Evolutionary conservation across 2,888 invertebrate species (phyloP).

Genomic region (Pammene aurita): DNA sequence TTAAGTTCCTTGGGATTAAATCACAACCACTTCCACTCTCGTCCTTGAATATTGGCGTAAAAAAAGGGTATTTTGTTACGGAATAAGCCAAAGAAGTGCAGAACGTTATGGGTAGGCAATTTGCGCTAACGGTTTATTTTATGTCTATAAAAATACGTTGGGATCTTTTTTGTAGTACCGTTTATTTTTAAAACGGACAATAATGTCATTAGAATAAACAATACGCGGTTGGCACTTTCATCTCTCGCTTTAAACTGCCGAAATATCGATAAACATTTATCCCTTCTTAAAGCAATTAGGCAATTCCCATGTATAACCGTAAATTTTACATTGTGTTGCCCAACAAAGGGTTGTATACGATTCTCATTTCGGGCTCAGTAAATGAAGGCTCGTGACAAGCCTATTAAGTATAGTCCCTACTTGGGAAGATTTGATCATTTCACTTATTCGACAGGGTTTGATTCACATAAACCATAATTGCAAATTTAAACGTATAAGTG

Average conservation of each 20-base stretch:
- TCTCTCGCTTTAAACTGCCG: background rate
- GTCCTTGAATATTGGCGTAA: conserved; percentile 58
- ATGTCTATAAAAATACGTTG: background rate
- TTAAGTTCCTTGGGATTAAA: conserved; percentile 54
- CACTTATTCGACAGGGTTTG: background rate
- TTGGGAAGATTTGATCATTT: conserved; percentile 10
- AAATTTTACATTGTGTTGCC: conserved; percentile 3
- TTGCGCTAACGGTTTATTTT: conserved; percentile 36
- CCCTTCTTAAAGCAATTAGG: background rate
- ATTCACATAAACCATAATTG: too few relatives aligned
- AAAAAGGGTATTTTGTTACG: conserved; percentile 54
- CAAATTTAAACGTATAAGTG: too few relatives aligned
- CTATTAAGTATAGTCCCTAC: conserved; percentile 10
- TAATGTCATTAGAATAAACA: background rate
- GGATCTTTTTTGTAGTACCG: background rate
- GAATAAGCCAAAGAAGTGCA: conserved; percentile 66
- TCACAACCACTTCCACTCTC: conserved; percentile 63
- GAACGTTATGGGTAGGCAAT: conserved; percentile 24
- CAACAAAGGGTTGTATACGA: conserved; percentile 18
- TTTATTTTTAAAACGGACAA: conserved; percentile 10
- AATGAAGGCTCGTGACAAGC: conserved; percentile 21
- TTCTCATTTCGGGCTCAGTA: conserved; percentile 3
- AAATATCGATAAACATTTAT: background rate
- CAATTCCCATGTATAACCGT: conserved; percentile 6
- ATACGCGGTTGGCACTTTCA: conserved; percentile 15